These are phyloP conservation scores for Calephelis perditalis DNA, from an alignment of 2,888 invertebrate genomes.

Conservation along the genomic window DNA sequence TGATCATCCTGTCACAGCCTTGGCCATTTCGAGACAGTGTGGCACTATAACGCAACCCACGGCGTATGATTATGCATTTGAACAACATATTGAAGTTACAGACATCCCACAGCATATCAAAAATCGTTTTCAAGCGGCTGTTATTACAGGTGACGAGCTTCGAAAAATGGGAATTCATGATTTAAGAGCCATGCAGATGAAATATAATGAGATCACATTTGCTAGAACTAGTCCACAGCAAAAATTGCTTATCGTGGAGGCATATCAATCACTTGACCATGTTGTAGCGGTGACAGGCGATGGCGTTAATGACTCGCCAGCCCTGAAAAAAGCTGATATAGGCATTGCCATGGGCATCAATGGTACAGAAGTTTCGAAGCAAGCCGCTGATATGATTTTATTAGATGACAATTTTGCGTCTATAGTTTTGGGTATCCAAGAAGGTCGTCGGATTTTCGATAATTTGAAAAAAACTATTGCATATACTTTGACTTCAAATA, in stretches of 20 bases:
- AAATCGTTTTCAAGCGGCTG: conserved; percentile 54
- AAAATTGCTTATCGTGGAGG: conserved; percentile 84
- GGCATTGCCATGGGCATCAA: conserved; percentile 89
- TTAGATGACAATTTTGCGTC: conserved; percentile 93
- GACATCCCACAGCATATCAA: conserved; percentile 71
- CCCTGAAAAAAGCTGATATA: conserved; percentile 90
- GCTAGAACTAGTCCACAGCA: conserved; percentile 85
- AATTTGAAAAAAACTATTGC: conserved; percentile 92
- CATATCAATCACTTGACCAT: conserved; percentile 86
- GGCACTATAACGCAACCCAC: conserved; percentile 82
- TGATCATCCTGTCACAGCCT: conserved; percentile 85
- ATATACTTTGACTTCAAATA: conserved; percentile 89
- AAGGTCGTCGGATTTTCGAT: conserved; percentile 89
- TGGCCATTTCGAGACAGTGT: conserved; percentile 83
- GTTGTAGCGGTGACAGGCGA: conserved; percentile 94
- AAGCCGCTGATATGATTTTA: conserved; percentile 94
- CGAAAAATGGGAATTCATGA: conserved; percentile 75
- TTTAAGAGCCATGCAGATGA: conserved; percentile 76
- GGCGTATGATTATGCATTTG: conserved; percentile 83
- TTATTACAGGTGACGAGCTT: conserved; percentile 74
- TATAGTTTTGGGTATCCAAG: conserved; percentile 90
- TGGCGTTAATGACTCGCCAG: conserved; percentile 93
- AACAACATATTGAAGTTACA: conserved; percentile 72
- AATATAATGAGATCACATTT: conserved; percentile 85
- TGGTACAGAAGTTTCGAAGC: conserved; percentile 89